Percentiles rank a stretch among this genome's conserved stretches.
phyloP scores from a whole-genome alignment of 2,113 vertebrate genomes.

The Silurus asotus region DNA sequence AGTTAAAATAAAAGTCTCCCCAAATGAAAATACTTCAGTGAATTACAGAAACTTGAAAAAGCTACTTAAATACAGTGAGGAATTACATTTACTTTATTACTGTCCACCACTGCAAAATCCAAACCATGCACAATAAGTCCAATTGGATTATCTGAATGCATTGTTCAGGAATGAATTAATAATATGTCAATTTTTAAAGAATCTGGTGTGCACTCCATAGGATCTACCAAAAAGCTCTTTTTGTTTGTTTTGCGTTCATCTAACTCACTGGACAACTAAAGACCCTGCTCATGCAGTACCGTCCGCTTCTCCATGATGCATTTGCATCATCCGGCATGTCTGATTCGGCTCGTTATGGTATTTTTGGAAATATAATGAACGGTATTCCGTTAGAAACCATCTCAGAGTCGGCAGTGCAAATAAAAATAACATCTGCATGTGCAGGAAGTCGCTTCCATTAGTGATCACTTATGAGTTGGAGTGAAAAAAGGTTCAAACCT shows the following conservation, averaged over 20 bases:
- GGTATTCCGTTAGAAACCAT: background rate
- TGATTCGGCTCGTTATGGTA: background rate
- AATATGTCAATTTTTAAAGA: too few relatives aligned
- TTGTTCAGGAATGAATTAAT: too few relatives aligned
- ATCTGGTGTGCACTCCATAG: background rate
- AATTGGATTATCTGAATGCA: too few relatives aligned
- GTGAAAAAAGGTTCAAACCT: background rate
- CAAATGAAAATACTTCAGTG: too few relatives aligned
- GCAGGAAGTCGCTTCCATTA: background rate
- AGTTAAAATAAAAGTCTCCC: too few relatives aligned
- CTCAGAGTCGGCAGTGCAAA: background rate
- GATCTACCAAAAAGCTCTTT: background rate
- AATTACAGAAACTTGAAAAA: too few relatives aligned
- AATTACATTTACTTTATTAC: too few relatives aligned
- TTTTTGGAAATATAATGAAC: background rate
- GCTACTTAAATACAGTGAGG: too few relatives aligned
- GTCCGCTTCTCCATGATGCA: background rate
- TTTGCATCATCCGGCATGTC: background rate
- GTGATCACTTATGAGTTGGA: background rate
- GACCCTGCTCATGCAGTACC: background rate
- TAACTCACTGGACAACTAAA: background rate
- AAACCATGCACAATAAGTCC: too few relatives aligned
- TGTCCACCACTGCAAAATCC: too few relatives aligned
- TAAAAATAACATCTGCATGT: background rate
- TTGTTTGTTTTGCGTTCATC: background rate